Evolutionary conservation across 2,113 vertebrate species (phyloP).

Genomic region (Corydoras maculifer): DNA sequence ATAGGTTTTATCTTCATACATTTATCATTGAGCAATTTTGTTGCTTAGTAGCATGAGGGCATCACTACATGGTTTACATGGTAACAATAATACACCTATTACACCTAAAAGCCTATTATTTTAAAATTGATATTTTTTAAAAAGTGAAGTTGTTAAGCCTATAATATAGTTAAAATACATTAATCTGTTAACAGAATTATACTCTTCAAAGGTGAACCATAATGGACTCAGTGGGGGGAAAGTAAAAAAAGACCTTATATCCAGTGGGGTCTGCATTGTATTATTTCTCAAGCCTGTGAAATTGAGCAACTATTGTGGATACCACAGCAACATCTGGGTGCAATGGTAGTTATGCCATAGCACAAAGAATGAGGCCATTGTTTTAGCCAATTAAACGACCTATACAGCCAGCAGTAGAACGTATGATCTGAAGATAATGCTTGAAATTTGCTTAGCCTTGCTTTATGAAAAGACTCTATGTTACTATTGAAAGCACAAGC

Average conservation of each 20-base stretch:
- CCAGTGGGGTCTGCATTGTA: conserved; percentile 53
- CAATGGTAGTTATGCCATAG: conserved; percentile 50
- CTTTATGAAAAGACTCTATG: conserved; percentile 38
- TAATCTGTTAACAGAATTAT: conserved; percentile 19
- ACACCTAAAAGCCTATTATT: too few relatives aligned
- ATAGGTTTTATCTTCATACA: too few relatives aligned
- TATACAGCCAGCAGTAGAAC: conserved; percentile 49
- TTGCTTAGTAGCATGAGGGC: too few relatives aligned
- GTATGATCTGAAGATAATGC: conserved; percentile 24
- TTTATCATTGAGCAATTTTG: too few relatives aligned
- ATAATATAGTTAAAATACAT: conserved; percentile 14
- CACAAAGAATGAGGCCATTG: conserved; percentile 66
- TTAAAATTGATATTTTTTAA: neutral
- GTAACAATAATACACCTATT: too few relatives aligned
- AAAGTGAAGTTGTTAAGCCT: conserved; percentile 10
- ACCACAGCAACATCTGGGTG: conserved; percentile 62
- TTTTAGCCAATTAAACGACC: conserved; percentile 54
- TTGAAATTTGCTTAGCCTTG: conserved; percentile 35
- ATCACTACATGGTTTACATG: too few relatives aligned
- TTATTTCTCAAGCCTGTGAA: conserved; percentile 52
- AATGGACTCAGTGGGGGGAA: conserved; percentile 25
- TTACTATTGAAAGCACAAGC: conserved; percentile 27
- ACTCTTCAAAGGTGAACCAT: conserved; percentile 7
- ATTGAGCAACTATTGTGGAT: conserved; percentile 64
- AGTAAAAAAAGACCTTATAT: conserved; percentile 32